Evolutionary conservation across 2,797 vertebrate genomes (phyloP), one percentile per base, ranked within the genome.

Genomic region (Muraenolepis orangiensis): DNA sequence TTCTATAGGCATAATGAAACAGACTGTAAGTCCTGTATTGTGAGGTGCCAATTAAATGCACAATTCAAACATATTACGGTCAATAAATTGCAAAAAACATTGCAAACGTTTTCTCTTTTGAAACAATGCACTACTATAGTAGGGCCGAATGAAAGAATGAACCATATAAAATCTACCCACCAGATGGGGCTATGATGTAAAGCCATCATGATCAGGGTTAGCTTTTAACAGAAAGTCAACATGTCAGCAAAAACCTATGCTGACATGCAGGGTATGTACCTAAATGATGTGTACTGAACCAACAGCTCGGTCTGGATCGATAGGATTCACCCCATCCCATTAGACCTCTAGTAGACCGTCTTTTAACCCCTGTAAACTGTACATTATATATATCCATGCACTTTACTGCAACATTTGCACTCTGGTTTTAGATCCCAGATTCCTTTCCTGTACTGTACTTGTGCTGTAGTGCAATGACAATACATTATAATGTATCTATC

Each of bases 111-210:
- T n/a, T n/a, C n/a, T n/a, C n/a, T n/a, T 23, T 30, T 46, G 23
- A 30, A 8, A 38, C 36, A 23, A 26, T 36, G 20, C 8, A 70
- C 30, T n/a, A 70, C n/a, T 30, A 10, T 51, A 13, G 26, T 14
- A 36, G 20, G 31, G 14, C 13, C 36, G 32, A 61, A 72, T 34
- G 30, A 16, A 16, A 66, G 29, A 16, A 42, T 26, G 8, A 74
- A 72, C 29, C 81, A 87, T 40, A 77, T 83, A 6, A 69, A 1
- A 12, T 84, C 51, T 74, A 69, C 71, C 91, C 91, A 91, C 74
- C 82, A 90, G 89, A 85, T 87, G 89, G 91, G 77, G 90, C 90
- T 90, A 82, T 87, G 77, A 14, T 66, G 61, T 74, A 82, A 23
- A 83, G 79, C 78, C 72, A 66, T 6, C 7, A 66, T 23, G 20